A percentile compares a stretch with the other conserved stretches of the same genome.
Evolutionary conservation across 1,140 invertebrate species (phyloP).

Genomic region (Drosophila nigrodunni): DNA sequence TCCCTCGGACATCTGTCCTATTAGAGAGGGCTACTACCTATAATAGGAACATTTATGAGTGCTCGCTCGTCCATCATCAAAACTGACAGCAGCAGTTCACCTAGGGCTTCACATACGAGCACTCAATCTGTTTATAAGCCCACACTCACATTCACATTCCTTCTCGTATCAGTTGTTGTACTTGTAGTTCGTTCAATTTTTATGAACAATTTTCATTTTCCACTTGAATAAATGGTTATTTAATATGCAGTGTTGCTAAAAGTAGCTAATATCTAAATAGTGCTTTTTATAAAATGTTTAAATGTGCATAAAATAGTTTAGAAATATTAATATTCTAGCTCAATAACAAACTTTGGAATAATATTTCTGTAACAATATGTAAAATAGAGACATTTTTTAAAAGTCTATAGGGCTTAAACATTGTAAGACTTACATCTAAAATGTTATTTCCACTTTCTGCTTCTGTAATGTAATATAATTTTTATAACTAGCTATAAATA

Average conservation of each 20-base stretch:
- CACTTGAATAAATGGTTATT: slow-evolving; percentile 60
- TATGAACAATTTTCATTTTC: slow-evolving; percentile 57
- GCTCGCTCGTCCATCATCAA: slow-evolving; percentile 26
- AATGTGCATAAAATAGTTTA: too few species aligned
- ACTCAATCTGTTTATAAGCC: slow-evolving; percentile 21
- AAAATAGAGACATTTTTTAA: too few species aligned
- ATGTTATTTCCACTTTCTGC: too few species aligned
- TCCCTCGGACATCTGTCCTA: slow-evolving; percentile 31
- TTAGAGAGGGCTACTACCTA: slow-evolving; percentile 7
- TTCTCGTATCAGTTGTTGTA: neutral
- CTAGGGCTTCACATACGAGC: slow-evolving; percentile 30
- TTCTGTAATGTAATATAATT: slow-evolving; percentile 37
- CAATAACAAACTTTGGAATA: too few species aligned
- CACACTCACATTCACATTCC: slow-evolving; percentile 7
- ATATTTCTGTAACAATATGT: too few species aligned
- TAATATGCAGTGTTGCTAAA: too few species aligned
- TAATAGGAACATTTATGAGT: slow-evolving; percentile 37
- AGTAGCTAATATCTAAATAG: too few species aligned
- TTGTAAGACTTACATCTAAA: too few species aligned
- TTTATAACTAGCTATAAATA: too few species aligned
- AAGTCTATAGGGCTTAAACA: too few species aligned
- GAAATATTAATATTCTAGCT: too few species aligned
- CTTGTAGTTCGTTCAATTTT: slow-evolving; percentile 11
- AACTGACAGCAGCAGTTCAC: slow-evolving; percentile 23
- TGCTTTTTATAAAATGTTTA: too few species aligned